Conservation (phyloP, 2,888 invertebrate genomes). For the Sphaeridia pumilis region DNA sequence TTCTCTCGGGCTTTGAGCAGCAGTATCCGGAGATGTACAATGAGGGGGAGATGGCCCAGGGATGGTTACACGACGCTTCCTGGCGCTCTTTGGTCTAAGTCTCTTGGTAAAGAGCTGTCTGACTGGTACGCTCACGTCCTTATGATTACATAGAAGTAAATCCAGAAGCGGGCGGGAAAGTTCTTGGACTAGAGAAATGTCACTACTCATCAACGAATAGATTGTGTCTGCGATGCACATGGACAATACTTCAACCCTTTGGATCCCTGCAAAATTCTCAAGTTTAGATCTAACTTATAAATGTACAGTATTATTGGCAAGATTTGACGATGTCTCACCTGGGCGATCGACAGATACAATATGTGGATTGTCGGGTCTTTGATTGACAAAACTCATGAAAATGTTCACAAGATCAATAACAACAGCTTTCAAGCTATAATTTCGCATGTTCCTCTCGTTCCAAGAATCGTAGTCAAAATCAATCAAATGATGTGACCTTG, state of each 20-base stretch:
- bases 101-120: constrained; percentile 30
- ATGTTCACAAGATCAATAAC: constrained; percentile 5
- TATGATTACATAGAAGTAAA: constrained; percentile 27
- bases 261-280: constrained; percentile 24
- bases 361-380: constrained; percentile 31
- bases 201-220: constrained; percentile 32
- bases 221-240: constrained; percentile 34
- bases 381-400: constrained; percentile 28
- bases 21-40: constrained; percentile 31
- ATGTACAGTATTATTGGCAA: background rate
- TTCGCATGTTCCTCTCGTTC: constrained; percentile 16
- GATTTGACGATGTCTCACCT: constrained; percentile 13
- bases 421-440: background rate
- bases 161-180: constrained; percentile 28
- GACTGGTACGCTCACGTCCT: constrained; percentile 32
- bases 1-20: constrained; percentile 31
- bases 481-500: constrained; percentile 31
- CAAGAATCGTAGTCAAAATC: constrained; percentile 25
- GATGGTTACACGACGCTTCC: constrained; percentile 30
- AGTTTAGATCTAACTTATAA: background rate
- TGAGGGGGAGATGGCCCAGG: constrained; percentile 32
- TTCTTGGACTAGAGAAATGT: constrained; percentile 27
- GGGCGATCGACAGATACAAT: constrained; percentile 33
- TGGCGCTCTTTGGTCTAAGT: constrained; percentile 30
- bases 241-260: constrained; percentile 33